Base-by-base conservation (phyloP, 2,888 invertebrate genomes). In the Aleiodes leptofemur region DNA sequence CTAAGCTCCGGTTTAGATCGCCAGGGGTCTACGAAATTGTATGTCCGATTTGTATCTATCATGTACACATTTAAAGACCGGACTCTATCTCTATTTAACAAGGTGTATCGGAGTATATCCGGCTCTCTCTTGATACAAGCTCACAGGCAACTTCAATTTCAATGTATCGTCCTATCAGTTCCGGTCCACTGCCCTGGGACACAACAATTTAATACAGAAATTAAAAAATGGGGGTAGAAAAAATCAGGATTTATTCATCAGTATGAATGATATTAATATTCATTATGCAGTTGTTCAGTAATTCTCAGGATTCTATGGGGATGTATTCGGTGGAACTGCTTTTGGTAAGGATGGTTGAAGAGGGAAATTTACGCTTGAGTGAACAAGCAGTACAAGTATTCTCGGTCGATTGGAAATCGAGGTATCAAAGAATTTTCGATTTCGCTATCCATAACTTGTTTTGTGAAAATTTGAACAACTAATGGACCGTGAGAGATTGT, bases 391-490 rank as follows among this genome's bases (percentile, higher is more conserved):
- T 48, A 64, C 64, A 43, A 43, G 64, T 43, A 48, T 64, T 64
- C 43, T 64, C 64, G 64, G 43, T 64, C 64, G 64, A 64, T 64
- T 64, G 43, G 29, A 64, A 43, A 43, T 64, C 23, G 64, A 64
- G 64, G 48, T 64, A 64, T 64, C 43, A 48, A 38, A 16, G 64
- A 64, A 64, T 64, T 64, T n/a, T n/a, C 16, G 61, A 23, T 64
- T 64, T 64, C 48, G 48, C 16, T 48, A 48, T 48, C 23, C 43
- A 64, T 43, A 43, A 64, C 48, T 64, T 64, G 64, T 64, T 43
- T 48, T 23, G 43, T 43, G 64, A 48, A 64, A 23, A 64, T 64
- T 64, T 48, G 16, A n/a, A 43, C 43, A 14, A 13, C 29, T 64
- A 64, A 64, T 48, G 16, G 64, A 64, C 48, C 64, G 16, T 4